Conservation (phyloP, 2,113 vertebrate species). For the Zapornia atra region DNA sequence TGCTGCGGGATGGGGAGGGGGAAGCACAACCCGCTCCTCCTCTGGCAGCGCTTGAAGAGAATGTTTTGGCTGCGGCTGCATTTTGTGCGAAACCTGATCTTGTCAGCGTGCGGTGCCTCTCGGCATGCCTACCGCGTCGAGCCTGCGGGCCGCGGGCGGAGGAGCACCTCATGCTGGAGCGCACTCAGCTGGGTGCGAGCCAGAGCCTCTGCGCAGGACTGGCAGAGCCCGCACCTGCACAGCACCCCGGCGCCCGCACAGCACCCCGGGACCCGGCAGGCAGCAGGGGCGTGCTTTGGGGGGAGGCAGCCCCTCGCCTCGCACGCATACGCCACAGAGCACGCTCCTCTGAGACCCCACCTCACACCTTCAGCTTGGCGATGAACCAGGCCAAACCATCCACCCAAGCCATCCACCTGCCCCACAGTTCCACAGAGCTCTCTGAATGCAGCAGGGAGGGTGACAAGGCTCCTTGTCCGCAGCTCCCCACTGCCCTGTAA, state of each 20-base stretch:
- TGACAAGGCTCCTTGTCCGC: neutral
- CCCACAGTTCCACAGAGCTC: neutral
- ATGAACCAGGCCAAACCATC: fast-evolving
- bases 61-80: constrained; percentile 28
- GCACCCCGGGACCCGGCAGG: fast-evolving
- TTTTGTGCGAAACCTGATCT: constrained; percentile 45
- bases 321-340: fast-evolving
- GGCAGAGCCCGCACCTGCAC: neutral
- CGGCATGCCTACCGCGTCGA: constrained; percentile 9
- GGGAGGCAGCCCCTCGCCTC: neutral
- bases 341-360: fast-evolving
- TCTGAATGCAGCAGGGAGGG: no score
- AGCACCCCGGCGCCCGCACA: neutral
- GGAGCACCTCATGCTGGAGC: neutral
- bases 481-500: no score
- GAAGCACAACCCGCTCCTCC: neutral
- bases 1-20: neutral
- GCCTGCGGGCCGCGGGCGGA: neutral
- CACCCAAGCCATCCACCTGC: fast-evolving
- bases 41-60: neutral
- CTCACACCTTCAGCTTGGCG: fast-evolving
- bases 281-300: fast-evolving
- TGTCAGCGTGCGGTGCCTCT: constrained; percentile 3
- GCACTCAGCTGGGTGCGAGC: neutral
- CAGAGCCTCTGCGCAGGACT: neutral